phyloP scores from a whole-genome alignment of 2,113 vertebrate genomes.

The Passer montanus region DNA sequence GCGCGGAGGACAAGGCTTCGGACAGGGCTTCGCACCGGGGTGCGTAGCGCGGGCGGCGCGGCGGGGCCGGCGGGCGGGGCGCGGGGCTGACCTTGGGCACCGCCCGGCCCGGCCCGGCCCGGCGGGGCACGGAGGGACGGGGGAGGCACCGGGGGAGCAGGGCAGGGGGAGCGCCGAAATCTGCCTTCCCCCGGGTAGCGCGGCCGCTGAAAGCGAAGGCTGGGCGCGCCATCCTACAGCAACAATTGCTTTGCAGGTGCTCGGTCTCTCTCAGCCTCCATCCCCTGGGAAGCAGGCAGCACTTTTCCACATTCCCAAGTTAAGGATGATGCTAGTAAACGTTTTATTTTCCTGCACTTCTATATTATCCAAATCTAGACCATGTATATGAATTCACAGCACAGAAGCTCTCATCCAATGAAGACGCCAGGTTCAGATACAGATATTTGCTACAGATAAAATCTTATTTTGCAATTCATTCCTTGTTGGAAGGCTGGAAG shows the following conservation, averaged over 20 bases:
- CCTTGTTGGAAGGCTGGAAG: not conserved
- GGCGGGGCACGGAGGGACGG: not conserved
- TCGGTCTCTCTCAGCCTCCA: not conserved
- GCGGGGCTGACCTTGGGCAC: not conserved
- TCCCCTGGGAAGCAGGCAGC: not conserved
- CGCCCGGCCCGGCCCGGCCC: not conserved
- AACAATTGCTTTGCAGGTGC: conserved; percentile 25
- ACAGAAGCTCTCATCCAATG: not conserved
- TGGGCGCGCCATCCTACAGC: not conserved
- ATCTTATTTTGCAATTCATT: not conserved
- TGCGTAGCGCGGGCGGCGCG: not conserved
- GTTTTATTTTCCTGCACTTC: not conserved
- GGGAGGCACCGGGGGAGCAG: not conserved
- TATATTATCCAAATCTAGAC: not conserved
- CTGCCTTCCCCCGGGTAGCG: not conserved
- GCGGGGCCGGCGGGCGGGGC: not conserved
- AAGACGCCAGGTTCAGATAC: not conserved
- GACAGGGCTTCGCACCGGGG: too few species aligned
- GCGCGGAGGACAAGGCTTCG: conserved; percentile 1
- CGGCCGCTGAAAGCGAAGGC: fast-evolving
- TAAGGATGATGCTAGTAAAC: not conserved
- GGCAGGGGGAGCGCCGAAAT: not conserved
- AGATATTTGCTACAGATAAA: not conserved
- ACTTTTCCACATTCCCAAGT: not conserved
- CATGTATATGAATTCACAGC: not conserved